Percentiles rank a stretch among this genome's conserved stretches.
Conservation (phyloP, 1,140 invertebrate species). For the Globodera ellingtonae region DNA sequence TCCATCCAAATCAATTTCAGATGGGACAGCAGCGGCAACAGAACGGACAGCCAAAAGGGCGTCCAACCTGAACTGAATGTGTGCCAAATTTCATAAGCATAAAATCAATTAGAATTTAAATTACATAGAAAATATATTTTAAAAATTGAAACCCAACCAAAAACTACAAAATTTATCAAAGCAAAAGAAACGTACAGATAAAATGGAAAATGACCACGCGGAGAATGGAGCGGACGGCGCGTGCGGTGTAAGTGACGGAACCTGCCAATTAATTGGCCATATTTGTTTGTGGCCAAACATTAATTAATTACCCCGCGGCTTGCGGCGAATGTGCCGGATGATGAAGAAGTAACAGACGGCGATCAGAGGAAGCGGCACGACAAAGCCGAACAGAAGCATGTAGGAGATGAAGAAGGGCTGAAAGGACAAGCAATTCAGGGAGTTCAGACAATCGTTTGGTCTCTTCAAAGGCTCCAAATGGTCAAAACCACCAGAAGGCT, state of each 20-base stretch:
- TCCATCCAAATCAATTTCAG: slow-evolving; percentile 35
- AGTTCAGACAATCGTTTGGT: neutral
- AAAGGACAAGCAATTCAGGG: neutral
- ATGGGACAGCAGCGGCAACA: slow-evolving; percentile 42
- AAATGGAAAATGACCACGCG: slow-evolving; percentile 53
- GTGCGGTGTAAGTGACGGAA: slow-evolving; percentile 38
- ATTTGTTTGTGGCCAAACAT: slow-evolving; percentile 6
- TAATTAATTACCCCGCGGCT: slow-evolving; percentile 25
- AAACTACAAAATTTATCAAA: too few species aligned
- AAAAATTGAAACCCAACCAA: too few species aligned
- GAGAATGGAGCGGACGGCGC: slow-evolving; percentile 39
- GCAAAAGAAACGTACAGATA: slow-evolving; percentile 20
- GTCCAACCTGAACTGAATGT: slow-evolving; percentile 33
- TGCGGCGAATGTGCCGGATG: slow-evolving; percentile 34
- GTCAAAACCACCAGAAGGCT: slow-evolving; percentile 11
- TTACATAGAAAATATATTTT: too few species aligned
- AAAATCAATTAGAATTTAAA: too few species aligned
- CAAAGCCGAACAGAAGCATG: slow-evolving; percentile 46
- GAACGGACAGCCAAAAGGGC: slow-evolving; percentile 49
- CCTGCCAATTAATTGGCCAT: slow-evolving; percentile 14
- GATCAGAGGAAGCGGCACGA: slow-evolving; percentile 42
- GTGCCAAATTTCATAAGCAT: too few species aligned
- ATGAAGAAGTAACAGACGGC: slow-evolving; percentile 41
- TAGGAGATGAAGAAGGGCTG: slow-evolving; percentile 47
- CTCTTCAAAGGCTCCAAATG: neutral